Conservation (phyloP, 2,888 invertebrate species). For the Ophion costatus region DNA sequence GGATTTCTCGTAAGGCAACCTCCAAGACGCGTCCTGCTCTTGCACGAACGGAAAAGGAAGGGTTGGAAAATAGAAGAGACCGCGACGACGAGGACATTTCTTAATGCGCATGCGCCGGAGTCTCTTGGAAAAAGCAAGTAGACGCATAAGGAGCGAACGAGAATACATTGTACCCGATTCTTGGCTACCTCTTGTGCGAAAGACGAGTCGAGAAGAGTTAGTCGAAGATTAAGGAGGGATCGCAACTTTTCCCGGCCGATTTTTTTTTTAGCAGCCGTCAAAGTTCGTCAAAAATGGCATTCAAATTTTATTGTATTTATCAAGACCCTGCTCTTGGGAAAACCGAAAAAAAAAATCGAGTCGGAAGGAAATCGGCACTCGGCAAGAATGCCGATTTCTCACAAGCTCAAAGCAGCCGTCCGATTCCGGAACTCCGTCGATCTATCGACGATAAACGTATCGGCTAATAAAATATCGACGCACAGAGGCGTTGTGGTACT, state of each 20-base stretch:
- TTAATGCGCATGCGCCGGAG: conserved; percentile 52
- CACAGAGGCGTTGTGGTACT: not conserved
- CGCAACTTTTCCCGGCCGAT: not conserved
- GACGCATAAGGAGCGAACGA: conserved; percentile 61
- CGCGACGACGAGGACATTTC: conserved; percentile 56
- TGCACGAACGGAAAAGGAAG: conserved; percentile 48
- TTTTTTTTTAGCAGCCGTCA: conserved; percentile 2
- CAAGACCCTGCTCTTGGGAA: not conserved
- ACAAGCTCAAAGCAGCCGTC: too few relatives aligned
- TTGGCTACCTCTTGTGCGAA: conserved; percentile 19
- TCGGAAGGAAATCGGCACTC: not conserved
- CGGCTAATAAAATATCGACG: not conserved
- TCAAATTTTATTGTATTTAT: conserved; percentile 10
- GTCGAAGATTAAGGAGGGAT: conserved; percentile 5
- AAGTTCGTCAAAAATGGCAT: not conserved
- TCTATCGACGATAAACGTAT: not conserved
- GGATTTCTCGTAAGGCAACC: conserved; percentile 57
- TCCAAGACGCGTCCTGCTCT: conserved; percentile 5
- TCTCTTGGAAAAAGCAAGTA: conserved; percentile 35
- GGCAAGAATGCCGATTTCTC: not conserved
- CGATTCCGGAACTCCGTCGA: too few relatives aligned
- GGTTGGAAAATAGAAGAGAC: conserved; percentile 38
- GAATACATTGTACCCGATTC: conserved; percentile 52
- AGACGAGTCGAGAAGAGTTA: conserved; percentile 27
- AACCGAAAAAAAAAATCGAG: not conserved